A percentile compares a stretch with the other conserved stretches of the same genome.
Conservation (phyloP, 2,113 vertebrate genomes). For the Brachyhypopomus occidentalis region DNA sequence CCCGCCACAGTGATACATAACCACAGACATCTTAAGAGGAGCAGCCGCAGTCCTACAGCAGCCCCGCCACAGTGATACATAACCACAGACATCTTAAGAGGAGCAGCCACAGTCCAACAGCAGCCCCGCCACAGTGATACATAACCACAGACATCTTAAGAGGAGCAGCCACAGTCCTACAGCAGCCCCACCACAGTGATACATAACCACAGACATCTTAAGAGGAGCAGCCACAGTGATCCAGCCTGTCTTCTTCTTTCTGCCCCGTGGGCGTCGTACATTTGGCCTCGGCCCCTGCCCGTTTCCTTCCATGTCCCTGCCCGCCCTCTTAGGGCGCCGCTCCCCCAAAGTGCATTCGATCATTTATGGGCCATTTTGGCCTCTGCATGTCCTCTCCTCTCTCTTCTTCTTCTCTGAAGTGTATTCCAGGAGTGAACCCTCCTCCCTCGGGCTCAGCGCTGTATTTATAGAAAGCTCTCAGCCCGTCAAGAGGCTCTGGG, state of each 20-base stretch:
- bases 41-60: too few relatives aligned
- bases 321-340: not conserved
- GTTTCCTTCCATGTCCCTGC: not conserved
- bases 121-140: too few relatives aligned
- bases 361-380: slow-evolving; percentile 38
- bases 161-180: too few relatives aligned
- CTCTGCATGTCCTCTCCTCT: slow-evolving; percentile 23
- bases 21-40: too few relatives aligned
- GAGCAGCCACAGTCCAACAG: too few relatives aligned
- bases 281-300: not conserved
- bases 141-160: not conserved
- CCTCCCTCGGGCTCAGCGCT: slow-evolving; percentile 4
- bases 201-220: not conserved
- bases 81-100: too few relatives aligned
- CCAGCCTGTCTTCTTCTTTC: not conserved
- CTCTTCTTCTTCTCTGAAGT: slow-evolving; percentile 15
- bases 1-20: too few relatives aligned
- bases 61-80: too few relatives aligned
- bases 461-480: slow-evolving; percentile 51
- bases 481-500: not conserved
- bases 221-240: not conserved
- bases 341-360: slow-evolving; percentile 42
- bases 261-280: not conserved
- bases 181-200: too few relatives aligned
- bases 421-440: not conserved